Evolutionary conservation across 2,888 invertebrate species (phyloP), one percentile per base, ranked within the genome.

Genomic region (Anoncus sp.): DNA sequence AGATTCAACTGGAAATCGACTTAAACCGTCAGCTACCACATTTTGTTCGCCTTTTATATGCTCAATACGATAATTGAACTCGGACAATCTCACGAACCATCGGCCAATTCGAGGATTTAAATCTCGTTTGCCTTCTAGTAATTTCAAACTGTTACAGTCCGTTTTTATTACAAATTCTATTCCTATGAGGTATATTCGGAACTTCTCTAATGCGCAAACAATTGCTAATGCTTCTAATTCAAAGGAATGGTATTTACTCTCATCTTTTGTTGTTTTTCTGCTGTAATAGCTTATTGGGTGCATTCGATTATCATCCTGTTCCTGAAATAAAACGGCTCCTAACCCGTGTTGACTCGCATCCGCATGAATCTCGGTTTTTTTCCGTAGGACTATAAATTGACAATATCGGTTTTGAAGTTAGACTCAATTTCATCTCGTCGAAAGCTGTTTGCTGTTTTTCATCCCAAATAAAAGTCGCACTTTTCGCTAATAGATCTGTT

Each of bases 321-420:
- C 35, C 66, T 91, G 90, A 43, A 90, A 53, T 0, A 90, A 35
- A 4, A 91, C 85, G 1, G 87, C 89, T 6, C 60, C 87, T 77
- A 82, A 79, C 0, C 89, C 89, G 0, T 78, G 5, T 27, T 83
- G 81, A 38, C 87, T 86, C 0, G 90, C 90, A 59, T 90, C 90
- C 0, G 90, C 90, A 35, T 90, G 90, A 0, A 89, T 45, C 43
- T 90, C 69, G 14, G 85, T 86, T 20, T 84, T 80, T 4, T 73
- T 60, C 0, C 49, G 62, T 0, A 81, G 77, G n/a, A 18, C 87
- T 80, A 57, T 85, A 88, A 5, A 89, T 65, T 0, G 84, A 80
- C 9, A 91, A 63, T 0, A 89, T 76, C 12, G 82, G 86, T 82
- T n/a, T 76, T 18, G 38, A 40, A 10, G 43, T 18, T 5, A 62